Evolutionary conservation across 2,797 vertebrate genomes (phyloP), one percentile per base, ranked within the genome.

Genomic region (Morelia viridis): DNA sequence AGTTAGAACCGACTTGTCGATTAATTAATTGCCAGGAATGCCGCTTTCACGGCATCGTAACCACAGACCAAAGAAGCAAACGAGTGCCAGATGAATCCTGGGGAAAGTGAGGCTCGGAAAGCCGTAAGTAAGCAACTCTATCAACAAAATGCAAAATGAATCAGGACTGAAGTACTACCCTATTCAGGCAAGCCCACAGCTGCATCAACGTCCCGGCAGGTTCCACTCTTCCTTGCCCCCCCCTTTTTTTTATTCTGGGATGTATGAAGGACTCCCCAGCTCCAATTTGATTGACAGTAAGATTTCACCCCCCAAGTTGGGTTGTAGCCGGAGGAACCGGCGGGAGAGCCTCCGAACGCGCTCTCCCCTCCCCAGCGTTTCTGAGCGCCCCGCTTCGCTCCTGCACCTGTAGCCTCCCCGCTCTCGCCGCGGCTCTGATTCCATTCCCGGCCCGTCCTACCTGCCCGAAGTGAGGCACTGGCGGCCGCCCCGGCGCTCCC

Each of bases 391-490:
- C 58, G 10, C 53, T 31, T n/a, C 0, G 62, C 61, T 65, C 58
- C 84, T 28, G 9, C 50, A 62, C 60, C 56, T 28, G 11, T 7
- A 10, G 5, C 35, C 22, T 2, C 8, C 85, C 26, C 17, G 1
- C 50, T 35, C 65, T 58, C 35, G 35, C 71, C 41, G 9, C 5
- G 9, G 76, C 41, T 80, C 71, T 80, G 10, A 46, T 80, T 80
- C 76, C 11, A 12, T 4, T 24, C 22, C 19, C 41, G 35, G 76
- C 22, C 41, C 24, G 22, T 24, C 83, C 57, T 71, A 90, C 88
- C 88, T 92, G 88, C 88, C 91, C 64, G 57, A 26, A 17, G 28
- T 1, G 3, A 86, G 88, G 62, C 91, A 19, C 19, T 17, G 61
- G 7, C 5, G 22, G 35, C 10, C 62, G 1, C 80, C 19, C 0